phyloP scores from a whole-genome alignment of 2,113 vertebrate genomes.

The Phyllostomus hastatus region DNA sequence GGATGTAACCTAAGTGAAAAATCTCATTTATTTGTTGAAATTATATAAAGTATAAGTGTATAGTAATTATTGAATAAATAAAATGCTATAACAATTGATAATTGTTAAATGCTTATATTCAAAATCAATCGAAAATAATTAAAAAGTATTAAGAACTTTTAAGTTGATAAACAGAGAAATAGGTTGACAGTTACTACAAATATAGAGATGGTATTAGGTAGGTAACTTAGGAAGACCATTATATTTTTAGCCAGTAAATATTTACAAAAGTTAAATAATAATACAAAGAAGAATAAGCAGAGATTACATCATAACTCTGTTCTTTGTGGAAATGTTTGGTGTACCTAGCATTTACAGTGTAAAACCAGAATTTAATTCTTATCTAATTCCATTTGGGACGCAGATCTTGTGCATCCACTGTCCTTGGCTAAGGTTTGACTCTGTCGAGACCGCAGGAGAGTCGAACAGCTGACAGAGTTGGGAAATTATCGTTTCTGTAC shows the following conservation, averaged over 20 bases:
- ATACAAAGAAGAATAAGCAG: background rate
- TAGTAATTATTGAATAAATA: background rate
- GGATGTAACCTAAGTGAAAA: background rate
- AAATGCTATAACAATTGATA: background rate
- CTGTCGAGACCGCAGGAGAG: background rate
- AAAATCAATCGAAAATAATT: slow-evolving; percentile 14
- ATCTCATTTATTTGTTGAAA: slow-evolving; percentile 4
- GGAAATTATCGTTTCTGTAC: background rate
- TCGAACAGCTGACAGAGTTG: background rate
- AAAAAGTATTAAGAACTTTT: background rate
- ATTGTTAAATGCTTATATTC: background rate
- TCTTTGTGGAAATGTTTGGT: background rate
- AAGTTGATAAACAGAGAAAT: background rate
- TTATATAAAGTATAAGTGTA: background rate
- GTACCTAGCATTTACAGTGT: background rate
- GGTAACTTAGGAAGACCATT: background rate
- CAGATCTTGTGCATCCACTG: background rate
- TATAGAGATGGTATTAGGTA: background rate
- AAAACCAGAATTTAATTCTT: slow-evolving; percentile 23
- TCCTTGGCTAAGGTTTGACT: background rate
- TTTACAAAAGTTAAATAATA: background rate
- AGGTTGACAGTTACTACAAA: background rate
- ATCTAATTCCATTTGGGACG: background rate
- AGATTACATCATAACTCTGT: background rate
- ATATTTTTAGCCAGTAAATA: background rate